These are phyloP conservation scores for Pararge aegeria DNA, from an alignment of 1,140 invertebrate species.

Conservation along the genomic window DNA sequence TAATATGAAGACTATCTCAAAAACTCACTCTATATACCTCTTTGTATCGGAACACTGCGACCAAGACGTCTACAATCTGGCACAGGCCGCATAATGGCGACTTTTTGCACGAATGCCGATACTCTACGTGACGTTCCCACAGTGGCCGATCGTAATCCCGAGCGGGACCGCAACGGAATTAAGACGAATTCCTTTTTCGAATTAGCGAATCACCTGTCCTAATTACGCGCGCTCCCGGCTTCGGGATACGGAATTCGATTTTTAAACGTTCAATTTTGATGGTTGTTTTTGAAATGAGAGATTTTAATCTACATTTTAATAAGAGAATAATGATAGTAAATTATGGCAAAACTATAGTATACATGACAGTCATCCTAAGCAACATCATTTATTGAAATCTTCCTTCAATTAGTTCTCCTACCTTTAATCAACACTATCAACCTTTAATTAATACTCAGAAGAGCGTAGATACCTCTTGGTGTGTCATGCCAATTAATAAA, in stretches of 20 bases:
- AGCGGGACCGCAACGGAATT: conserved; percentile 47
- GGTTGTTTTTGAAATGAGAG: conserved; percentile 5
- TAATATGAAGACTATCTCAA: too few species aligned
- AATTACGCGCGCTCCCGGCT: conserved; percentile 53
- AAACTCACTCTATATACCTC: too few species aligned
- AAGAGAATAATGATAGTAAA: neutral
- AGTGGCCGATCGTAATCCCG: conserved; percentile 42
- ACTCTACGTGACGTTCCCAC: conserved; percentile 74
- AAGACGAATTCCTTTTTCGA: conserved; percentile 63
- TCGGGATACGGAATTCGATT: conserved; percentile 54
- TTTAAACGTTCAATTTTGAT: conserved; percentile 40
- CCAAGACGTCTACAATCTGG: conserved; percentile 38
- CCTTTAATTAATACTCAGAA: too few species aligned
- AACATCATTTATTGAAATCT: too few species aligned
- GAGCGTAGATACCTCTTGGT: too few species aligned
- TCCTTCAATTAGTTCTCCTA: too few species aligned
- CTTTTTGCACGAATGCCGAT: conserved; percentile 66
- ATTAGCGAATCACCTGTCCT: conserved; percentile 75
- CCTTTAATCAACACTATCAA: too few species aligned
- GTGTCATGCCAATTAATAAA: too few species aligned
- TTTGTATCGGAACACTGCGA: conserved; percentile 24
- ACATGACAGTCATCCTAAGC: too few species aligned
- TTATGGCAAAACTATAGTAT: too few species aligned
- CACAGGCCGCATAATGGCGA: conserved; percentile 28
- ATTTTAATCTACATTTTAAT: neutral